These are phyloP conservation scores for Paramisgurnus dabryanus DNA, from an alignment of 2,113 vertebrate species.

Conservation along the genomic window DNA sequence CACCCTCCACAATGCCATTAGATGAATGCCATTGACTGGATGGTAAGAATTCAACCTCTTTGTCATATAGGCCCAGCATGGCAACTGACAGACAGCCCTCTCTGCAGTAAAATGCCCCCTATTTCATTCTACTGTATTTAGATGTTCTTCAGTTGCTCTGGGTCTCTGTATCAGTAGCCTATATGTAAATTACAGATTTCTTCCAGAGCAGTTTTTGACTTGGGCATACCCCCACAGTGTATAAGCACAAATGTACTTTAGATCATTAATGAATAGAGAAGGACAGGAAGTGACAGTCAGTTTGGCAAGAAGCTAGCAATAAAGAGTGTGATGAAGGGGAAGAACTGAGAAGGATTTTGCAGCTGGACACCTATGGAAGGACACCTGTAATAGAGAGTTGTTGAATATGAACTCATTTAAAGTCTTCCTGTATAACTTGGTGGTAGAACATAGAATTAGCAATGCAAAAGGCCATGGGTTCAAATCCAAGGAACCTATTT, in stretches of 20 bases:
- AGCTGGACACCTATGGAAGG: background rate
- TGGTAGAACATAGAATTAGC: too few relatives aligned
- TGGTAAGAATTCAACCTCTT: background rate
- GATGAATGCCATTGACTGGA: conserved; percentile 45
- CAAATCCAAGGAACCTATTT: too few relatives aligned
- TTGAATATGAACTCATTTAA: background rate
- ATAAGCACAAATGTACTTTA: too few relatives aligned
- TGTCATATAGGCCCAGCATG: background rate
- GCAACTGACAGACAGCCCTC: conserved; percentile 14
- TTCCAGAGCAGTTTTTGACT: too few relatives aligned
- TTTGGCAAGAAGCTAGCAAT: background rate
- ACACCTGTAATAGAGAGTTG: background rate
- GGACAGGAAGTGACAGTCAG: background rate
- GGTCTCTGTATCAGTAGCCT: background rate
- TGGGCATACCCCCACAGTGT: too few relatives aligned
- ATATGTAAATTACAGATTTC: background rate
- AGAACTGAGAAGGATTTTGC: conserved; percentile 4
- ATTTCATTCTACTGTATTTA: conserved; percentile 21
- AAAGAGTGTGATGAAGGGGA: background rate
- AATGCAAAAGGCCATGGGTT: too few relatives aligned
- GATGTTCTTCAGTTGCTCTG: background rate
- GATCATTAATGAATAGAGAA: background rate
- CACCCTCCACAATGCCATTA: conserved; percentile 45
- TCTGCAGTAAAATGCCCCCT: background rate
- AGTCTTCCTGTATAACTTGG: too few relatives aligned